Conservation (phyloP, 2,888 invertebrate species). For the Choreutis nemorana region DNA sequence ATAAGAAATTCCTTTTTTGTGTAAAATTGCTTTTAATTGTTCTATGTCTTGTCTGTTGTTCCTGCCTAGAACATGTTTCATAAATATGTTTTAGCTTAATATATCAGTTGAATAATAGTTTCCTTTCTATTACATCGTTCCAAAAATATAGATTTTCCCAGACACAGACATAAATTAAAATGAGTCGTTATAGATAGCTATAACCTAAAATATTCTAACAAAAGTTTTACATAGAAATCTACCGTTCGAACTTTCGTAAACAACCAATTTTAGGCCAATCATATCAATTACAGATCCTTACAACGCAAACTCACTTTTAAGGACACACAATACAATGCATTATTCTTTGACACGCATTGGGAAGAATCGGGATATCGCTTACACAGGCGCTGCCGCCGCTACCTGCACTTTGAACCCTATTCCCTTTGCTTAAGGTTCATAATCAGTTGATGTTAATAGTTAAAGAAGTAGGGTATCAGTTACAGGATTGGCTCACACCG, state of each 20-base stretch:
- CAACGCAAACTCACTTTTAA: constrained; percentile 11
- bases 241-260: no score
- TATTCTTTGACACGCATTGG: constrained; percentile 15
- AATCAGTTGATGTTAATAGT: constrained; percentile 16
- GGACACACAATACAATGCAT: constrained; percentile 13
- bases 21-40: no score
- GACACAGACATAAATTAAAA: no score
- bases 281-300: constrained; percentile 42
- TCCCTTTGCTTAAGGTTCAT: rapidly evolving
- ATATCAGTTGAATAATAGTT: no score
- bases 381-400: constrained; percentile 24
- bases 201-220: constrained; percentile 13
- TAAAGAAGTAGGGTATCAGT: constrained; percentile 58
- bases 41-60: no score
- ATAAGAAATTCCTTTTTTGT: no score
- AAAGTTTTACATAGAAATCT: no score
- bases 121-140: no score
- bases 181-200: constrained; percentile 6
- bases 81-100: no score
- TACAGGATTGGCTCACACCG: constrained; percentile 58
- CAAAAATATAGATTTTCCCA: no score
- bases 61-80: no score
- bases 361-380: constrained; percentile 57
- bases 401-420: constrained; percentile 18
- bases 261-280: constrained; percentile 29